phyloP scores from a whole-genome alignment of 2,888 invertebrate species.

The Rambutsinella grinnellia region DNA sequence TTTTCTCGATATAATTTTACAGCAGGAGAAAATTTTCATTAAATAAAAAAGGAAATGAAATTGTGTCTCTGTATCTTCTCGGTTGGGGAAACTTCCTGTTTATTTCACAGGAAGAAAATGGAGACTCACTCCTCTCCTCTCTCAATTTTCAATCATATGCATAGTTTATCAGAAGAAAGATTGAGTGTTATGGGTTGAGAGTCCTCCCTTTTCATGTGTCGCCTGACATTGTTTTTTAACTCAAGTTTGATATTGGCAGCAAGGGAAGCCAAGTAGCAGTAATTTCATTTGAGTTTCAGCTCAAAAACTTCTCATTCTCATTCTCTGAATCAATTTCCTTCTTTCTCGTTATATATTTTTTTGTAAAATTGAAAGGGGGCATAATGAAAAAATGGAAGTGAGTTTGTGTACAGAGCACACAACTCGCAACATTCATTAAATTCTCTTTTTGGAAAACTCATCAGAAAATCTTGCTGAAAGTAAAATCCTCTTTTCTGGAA shows the following conservation, averaged over 20 bases:
- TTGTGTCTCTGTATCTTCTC: too few species aligned
- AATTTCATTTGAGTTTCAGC: background rate
- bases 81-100: too few species aligned
- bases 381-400: too few species aligned
- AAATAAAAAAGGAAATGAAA: background rate
- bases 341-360: background rate
- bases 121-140: background rate
- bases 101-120: too few species aligned
- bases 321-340: background rate
- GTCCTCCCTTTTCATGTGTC: constrained; percentile 19
- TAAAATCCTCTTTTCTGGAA: background rate
- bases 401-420: too few species aligned
- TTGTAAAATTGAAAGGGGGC: too few species aligned
- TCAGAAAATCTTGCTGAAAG: background rate
- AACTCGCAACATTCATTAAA: background rate
- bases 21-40: too few species aligned
- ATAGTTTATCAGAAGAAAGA: background rate
- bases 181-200: background rate
- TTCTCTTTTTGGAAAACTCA: background rate
- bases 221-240: constrained; percentile 21
- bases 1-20: too few species aligned
- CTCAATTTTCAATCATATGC: background rate
- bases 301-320: background rate
- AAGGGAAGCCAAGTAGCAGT: background rate
- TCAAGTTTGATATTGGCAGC: constrained; percentile 6